These are phyloP conservation scores for Parapristionchus giblindavisi DNA, from an alignment of 2,888 invertebrate genomes.

Conservation along the genomic window DNA sequence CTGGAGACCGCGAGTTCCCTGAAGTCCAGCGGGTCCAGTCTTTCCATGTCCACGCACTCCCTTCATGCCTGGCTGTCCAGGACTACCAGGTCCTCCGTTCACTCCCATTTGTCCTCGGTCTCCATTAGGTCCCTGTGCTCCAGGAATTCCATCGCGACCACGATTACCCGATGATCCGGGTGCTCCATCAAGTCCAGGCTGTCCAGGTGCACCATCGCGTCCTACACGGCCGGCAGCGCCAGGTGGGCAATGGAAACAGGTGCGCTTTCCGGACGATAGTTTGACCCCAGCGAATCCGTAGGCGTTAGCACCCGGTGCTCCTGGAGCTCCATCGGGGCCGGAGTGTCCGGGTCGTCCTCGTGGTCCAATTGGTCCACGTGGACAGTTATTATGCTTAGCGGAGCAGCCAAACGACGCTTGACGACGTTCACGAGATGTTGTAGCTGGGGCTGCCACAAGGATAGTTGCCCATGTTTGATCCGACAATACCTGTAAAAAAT, in stretches of 20 bases:
- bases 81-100: not conserved
- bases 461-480: conserved; percentile 9
- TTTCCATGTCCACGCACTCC: conserved; percentile 26
- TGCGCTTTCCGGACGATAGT: not conserved
- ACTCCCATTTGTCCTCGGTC: not conserved
- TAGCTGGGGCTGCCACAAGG: not conserved
- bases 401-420: not conserved
- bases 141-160: not conserved
- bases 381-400: not conserved
- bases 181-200: not conserved
- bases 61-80: conserved; percentile 34
- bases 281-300: not conserved
- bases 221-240: conserved; percentile 1
- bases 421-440: not conserved
- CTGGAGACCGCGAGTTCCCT: conserved; percentile 24
- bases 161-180: not conserved
- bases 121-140: not conserved
- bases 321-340: conserved; percentile 40
- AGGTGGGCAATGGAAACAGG: conserved; percentile 1
- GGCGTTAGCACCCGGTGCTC: conserved; percentile 32
- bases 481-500: not conserved
- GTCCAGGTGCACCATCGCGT: not conserved
- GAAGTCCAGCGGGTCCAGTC: conserved; percentile 36
- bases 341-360: conserved; percentile 8
- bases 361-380: conserved; percentile 18